Evolutionary conservation across 2,113 vertebrate species (phyloP).

Genomic region (Rhynchomys soricoides): DNA sequence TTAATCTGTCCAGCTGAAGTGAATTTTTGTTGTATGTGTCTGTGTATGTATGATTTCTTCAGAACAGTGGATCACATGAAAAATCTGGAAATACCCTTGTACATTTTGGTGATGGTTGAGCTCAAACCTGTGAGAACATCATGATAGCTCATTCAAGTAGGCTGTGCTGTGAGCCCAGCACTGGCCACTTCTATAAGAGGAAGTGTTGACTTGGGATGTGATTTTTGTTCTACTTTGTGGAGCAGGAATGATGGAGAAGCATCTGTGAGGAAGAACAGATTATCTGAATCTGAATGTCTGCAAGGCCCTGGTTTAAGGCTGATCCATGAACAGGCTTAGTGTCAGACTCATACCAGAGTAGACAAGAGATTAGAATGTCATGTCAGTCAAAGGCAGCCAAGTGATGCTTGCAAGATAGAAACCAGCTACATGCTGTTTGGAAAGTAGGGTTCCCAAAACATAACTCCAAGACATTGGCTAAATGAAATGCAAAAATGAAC

Average conservation of each 20-base stretch:
- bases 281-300: neutral
- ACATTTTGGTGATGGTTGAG: constrained; percentile 61
- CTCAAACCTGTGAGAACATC: constrained; percentile 65
- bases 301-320: constrained; percentile 31
- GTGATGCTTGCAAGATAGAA: constrained; percentile 51
- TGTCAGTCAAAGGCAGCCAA: constrained; percentile 8
- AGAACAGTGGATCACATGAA: constrained; percentile 78
- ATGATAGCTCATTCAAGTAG: constrained; percentile 14
- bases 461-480: constrained; percentile 55
- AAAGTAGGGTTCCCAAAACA: constrained; percentile 64
- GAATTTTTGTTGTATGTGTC: constrained; percentile 74
- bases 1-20: constrained; percentile 80
- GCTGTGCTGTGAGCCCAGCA: neutral
- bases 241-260: neutral
- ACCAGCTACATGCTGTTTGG: constrained; percentile 13
- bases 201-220: neutral
- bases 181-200: neutral
- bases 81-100: constrained; percentile 80
- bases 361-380: constrained; percentile 13
- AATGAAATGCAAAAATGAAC: constrained; percentile 60
- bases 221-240: neutral
- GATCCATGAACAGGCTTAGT: neutral
- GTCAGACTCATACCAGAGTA: neutral
- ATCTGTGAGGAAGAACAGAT: constrained; percentile 30
- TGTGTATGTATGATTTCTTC: constrained; percentile 62